phyloP scores from a whole-genome alignment of 2,113 vertebrate species.

The Numenius arquata region DNA sequence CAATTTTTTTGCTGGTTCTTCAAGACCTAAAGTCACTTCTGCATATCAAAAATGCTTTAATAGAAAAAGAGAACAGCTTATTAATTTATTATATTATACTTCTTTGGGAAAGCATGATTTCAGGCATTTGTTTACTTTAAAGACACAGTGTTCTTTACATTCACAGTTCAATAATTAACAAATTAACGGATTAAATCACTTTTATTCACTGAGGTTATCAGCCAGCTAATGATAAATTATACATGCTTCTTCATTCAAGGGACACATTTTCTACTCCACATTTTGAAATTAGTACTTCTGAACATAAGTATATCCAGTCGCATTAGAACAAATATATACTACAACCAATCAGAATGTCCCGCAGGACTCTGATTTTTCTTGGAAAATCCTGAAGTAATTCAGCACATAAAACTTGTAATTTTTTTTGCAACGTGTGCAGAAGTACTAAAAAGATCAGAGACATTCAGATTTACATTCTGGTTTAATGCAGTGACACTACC shows the following conservation, averaged over 20 bases:
- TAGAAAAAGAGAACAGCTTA: background rate
- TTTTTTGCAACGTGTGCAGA: background rate
- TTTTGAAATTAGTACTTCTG: background rate
- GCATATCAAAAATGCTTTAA: background rate
- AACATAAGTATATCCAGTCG: background rate
- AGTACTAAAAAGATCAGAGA: background rate
- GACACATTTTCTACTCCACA: background rate
- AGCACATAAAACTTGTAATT: background rate
- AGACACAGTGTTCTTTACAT: background rate
- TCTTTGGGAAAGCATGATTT: background rate
- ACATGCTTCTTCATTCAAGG: background rate
- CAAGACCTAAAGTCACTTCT: background rate
- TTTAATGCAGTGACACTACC: background rate
- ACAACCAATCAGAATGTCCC: background rate
- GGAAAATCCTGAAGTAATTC: background rate
- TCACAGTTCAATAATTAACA: background rate
- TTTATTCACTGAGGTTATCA: background rate
- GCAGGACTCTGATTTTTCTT: background rate
- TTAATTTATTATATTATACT: background rate
- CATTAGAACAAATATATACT: background rate
- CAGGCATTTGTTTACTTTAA: background rate
- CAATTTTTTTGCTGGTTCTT: background rate
- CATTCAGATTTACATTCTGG: background rate
- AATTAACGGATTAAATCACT: background rate
- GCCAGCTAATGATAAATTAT: background rate